These are phyloP conservation scores for Butastur rufipennis DNA, from an alignment of 2,113 vertebrate species.

Conservation along the genomic window DNA sequence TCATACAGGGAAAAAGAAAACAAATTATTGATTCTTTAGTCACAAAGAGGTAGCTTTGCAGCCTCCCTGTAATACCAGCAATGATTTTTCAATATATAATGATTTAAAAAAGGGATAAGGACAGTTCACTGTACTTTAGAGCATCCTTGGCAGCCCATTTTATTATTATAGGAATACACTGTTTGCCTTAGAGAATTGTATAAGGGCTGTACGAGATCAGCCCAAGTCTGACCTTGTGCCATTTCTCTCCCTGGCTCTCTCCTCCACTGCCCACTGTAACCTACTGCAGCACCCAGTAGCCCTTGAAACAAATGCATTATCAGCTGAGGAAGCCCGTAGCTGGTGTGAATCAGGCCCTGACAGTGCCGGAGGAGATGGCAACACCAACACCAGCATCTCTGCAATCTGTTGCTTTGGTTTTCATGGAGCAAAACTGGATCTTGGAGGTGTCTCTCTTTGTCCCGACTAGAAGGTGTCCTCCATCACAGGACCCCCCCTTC, in stretches of 20 bases:
- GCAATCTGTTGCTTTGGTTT: neutral
- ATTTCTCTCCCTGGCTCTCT: neutral
- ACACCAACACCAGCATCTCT: neutral
- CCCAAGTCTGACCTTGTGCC: neutral
- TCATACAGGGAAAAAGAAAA: neutral
- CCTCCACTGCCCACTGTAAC: neutral
- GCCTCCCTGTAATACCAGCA: neutral
- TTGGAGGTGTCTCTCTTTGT: neutral
- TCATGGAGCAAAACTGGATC: neutral
- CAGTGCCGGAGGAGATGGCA: accelerated
- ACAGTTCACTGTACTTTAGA: neutral
- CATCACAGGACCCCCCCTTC: accelerated
- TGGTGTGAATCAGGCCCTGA: neutral
- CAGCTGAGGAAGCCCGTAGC: accelerated
- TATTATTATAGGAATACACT: neutral
- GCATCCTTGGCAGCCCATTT: accelerated
- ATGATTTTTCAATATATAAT: slow-evolving; percentile 11
- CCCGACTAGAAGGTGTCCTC: neutral
- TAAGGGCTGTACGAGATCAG: neutral
- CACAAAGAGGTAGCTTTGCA: neutral
- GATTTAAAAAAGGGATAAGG: neutral
- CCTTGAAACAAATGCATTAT: accelerated
- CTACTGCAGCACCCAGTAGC: neutral
- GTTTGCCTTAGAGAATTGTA: neutral
- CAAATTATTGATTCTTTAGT: slow-evolving; percentile 6